Conservation (phyloP, 1,140 invertebrate genomes). For the Sarcophaga bullata region DNA sequence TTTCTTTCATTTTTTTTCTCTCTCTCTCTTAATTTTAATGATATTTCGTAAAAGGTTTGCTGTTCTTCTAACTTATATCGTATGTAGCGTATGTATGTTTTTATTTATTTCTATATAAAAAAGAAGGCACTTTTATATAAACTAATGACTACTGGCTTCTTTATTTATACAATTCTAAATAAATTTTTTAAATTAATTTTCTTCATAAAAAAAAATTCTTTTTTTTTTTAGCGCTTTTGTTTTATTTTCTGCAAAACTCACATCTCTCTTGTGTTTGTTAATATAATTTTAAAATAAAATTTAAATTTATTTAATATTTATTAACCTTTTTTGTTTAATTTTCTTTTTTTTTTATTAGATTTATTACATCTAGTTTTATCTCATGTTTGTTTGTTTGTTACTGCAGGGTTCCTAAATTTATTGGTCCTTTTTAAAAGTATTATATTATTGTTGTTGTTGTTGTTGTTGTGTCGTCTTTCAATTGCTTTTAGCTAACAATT, state of each 20-base stretch:
- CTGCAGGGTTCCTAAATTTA: neutral
- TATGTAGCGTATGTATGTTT: no score
- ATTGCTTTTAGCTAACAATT: constrained; percentile 61
- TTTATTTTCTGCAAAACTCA: neutral
- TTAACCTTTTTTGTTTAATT: neutral
- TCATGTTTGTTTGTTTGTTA: neutral
- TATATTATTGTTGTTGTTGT: no score
- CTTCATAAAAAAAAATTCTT: neutral
- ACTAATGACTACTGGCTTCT: constrained; percentile 27
- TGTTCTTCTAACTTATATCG: no score
- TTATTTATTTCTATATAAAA: neutral
- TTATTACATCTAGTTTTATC: neutral
- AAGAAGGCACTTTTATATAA: constrained; percentile 31
- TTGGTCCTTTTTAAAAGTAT: neutral
- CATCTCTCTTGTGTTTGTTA: neutral
- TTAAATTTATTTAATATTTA: constrained; percentile 26
- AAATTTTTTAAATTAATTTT: neutral
- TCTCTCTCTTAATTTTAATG: no score
- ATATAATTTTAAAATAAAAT: constrained; percentile 32
- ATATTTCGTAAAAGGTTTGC: no score
- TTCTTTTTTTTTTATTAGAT: neutral
- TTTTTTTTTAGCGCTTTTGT: constrained; percentile 5
- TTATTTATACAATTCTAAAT: neutral
- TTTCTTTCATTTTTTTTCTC: no score
- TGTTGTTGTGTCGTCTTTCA: no score